A percentile compares a stretch with the other conserved stretches of the same genome.
Conservation (phyloP, 2,888 invertebrate species). For the Rhyacophila evoluta region DNA sequence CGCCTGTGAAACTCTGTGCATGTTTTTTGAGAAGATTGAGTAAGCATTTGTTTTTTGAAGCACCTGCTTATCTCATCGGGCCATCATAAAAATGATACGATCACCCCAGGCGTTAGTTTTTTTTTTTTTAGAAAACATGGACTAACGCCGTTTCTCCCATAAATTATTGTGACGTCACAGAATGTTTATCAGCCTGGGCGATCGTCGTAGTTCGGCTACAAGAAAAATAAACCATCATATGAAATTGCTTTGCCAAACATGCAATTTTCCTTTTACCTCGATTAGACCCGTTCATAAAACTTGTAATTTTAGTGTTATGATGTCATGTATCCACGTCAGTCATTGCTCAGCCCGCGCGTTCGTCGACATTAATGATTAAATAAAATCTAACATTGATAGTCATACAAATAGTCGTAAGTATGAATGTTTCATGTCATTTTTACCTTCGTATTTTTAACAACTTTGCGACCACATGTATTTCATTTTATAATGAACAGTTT, state of each 20-base stretch:
- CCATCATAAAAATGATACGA: constrained; percentile 6
- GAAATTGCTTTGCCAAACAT: constrained; percentile 48
- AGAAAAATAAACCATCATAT: constrained; percentile 43
- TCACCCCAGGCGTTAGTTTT: constrained; percentile 11
- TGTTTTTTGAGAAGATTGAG: not conserved
- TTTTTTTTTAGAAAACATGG: constrained; percentile 37
- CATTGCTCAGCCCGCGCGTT: not conserved
- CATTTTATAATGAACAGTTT: too few relatives aligned
- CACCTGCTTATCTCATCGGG: constrained; percentile 12
- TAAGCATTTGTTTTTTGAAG: not conserved
- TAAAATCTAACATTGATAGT: not conserved
- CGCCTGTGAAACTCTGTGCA: too few relatives aligned
- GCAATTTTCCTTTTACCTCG: constrained; percentile 53
- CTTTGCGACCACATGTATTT: too few relatives aligned
- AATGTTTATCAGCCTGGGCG: constrained; percentile 33
- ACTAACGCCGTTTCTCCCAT: constrained; percentile 31
- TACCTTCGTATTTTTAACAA: too few relatives aligned
- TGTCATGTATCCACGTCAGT: not conserved
- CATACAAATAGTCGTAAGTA: too few relatives aligned
- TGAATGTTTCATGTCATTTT: too few relatives aligned
- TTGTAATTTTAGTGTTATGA: constrained; percentile 43
- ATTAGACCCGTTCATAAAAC: constrained; percentile 43
- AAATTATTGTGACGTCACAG: constrained; percentile 33
- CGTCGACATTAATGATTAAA: not conserved
- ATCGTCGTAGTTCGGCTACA: constrained; percentile 35